Base-by-base conservation (phyloP, 2,113 vertebrate genomes). In the Oreotragus oreotragus region DNA sequence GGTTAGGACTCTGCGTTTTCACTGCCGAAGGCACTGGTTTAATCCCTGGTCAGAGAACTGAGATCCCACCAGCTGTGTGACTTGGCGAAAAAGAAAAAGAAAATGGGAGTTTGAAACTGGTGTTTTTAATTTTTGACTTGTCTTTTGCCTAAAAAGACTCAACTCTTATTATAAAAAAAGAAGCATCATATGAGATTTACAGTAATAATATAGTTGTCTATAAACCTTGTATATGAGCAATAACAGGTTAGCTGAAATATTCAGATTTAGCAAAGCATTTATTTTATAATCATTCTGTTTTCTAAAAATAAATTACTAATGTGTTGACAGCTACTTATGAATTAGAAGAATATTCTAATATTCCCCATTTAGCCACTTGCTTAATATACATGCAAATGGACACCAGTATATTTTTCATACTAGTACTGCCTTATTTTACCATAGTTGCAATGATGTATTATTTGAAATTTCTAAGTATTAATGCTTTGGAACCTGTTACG, bases 401-500 rank as follows among this genome's bases (percentile, higher is more conserved):
- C 14, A 88, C n/a, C 43, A 62, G 14, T 84, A 83, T 28, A 55
- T 39, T 58, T 97, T 94, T 73, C 53, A 33, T 80, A 60, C 5
- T 92, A n/a, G 15, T 47, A 76, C 33, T 80, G 17, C 33, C 33
- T 90, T 90, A 87, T 76, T 94, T 97, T 55, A 77, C 43, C 15
- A 17, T 87, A 77, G 62, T 58, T 80, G 3, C 6, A 73, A 5
- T 76, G 80, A 62, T n/a, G 15, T 47, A 45, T 66, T 58, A 94
- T 86, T 97, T 97, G 89, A 90, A 58, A 58, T 36, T 84, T 90
- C 53, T 49, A 39, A 93, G 36, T 87, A 88, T 39, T 93, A 53
- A 87, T 92, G 58, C 21, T 92, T 76, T 28, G 80, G 55, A 4
- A 57, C 66, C n/a, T 92, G 73, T 39, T 94, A 43, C 95, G n/a